Conservation (phyloP, 2,888 invertebrate genomes). For the Sipha maydis region DNA sequence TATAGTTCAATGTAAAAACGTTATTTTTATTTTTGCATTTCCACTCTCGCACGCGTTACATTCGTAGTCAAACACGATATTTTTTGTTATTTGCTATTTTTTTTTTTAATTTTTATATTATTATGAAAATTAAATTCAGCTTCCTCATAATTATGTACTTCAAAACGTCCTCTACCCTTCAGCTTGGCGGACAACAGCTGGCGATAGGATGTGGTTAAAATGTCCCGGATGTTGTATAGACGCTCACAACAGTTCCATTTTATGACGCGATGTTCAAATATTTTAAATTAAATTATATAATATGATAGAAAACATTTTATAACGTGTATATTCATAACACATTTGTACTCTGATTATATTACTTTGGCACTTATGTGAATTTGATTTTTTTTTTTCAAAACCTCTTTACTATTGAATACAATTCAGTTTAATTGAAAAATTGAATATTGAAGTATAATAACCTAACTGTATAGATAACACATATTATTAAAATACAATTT, state of each 20-base stretch:
- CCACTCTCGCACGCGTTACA: not conserved
- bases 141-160: not conserved
- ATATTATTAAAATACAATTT: no score
- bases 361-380: no score
- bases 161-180: not conserved
- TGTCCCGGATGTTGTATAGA: not conserved
- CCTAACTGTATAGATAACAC: no score
- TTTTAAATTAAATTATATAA: not conserved
- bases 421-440: no score
- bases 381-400: no score
- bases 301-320: no score
- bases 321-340: no score
- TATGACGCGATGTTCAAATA: not conserved
- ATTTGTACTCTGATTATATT: no score
- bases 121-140: constrained; percentile 3
- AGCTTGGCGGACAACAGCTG: not conserved
- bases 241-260: not conserved
- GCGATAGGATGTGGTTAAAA: constrained; percentile 6
- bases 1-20: not conserved
- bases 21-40: not conserved
- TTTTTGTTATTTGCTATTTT: not conserved
- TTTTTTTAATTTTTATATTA: not conserved
- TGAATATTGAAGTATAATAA: no score
- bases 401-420: no score
- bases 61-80: not conserved